A percentile compares a stretch with the other conserved stretches of the same genome.
phyloP scores from a whole-genome alignment of 2,888 invertebrate genomes.

The Lydus trimaculatus region DNA sequence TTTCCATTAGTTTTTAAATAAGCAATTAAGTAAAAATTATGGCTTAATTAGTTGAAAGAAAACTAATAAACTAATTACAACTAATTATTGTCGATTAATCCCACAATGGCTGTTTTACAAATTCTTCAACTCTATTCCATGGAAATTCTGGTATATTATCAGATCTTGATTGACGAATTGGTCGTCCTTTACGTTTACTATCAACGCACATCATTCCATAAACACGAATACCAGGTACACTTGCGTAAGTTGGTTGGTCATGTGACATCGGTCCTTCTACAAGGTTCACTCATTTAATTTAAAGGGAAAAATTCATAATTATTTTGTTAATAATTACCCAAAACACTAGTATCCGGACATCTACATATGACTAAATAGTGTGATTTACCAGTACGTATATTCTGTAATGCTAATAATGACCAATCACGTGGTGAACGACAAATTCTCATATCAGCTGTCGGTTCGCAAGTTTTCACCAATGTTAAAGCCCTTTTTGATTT shows the following conservation, averaged over 20 bases:
- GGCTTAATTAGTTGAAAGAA: background rate
- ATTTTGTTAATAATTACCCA: no score
- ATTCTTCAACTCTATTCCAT: background rate
- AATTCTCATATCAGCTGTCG: conserved; percentile 88
- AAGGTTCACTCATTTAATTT: conserved; percentile 32
- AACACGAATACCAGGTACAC: conserved; percentile 91
- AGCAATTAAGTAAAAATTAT: background rate
- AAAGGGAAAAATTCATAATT: background rate
- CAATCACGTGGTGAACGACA: conserved; percentile 90
- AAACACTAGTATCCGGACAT: conserved; percentile 83
- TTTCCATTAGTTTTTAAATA: background rate
- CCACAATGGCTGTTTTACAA: background rate
- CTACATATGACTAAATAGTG: conserved; percentile 93
- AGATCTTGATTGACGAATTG: conserved; percentile 63
- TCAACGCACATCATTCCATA: conserved; percentile 94
- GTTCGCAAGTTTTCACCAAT: conserved; percentile 92
- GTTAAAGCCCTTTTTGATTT: conserved; percentile 85
- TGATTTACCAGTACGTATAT: conserved; percentile 91
- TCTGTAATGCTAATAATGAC: conserved; percentile 90
- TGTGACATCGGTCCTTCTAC: conserved; percentile 94
- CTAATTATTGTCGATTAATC: background rate
- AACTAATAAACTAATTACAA: conserved; percentile 1
- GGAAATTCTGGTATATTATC: conserved; percentile 73
- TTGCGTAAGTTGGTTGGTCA: conserved; percentile 92
- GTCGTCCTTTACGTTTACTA: conserved; percentile 56